Evolutionary conservation across 1,140 invertebrate genomes (phyloP).

Genomic region (Cylas formicarius): DNA sequence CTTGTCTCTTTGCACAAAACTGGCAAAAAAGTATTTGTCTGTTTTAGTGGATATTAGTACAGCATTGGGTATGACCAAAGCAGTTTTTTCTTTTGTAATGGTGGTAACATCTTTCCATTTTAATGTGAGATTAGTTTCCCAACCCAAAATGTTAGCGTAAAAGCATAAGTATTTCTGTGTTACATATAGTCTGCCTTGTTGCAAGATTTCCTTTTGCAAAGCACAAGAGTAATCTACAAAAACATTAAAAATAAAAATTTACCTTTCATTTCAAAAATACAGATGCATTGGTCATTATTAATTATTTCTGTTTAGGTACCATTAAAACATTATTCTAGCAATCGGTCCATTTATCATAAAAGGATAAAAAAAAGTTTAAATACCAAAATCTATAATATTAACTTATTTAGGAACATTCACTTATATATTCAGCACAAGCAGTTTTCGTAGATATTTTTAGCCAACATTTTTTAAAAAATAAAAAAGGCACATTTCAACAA

Average conservation of each 20-base stretch:
- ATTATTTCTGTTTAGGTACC: not conserved
- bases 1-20: constrained; percentile 86
- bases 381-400: too few species aligned
- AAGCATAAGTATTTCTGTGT: constrained; percentile 92
- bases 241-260: constrained; percentile 6
- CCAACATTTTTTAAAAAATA: not conserved
- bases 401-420: too few species aligned
- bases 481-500: not conserved
- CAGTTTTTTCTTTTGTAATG: constrained; percentile 89
- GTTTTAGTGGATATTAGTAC: constrained; percentile 75
- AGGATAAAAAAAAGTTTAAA: too few species aligned
- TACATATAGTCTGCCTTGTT: constrained; percentile 86
- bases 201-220: constrained; percentile 87
- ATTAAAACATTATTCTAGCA: not conserved
- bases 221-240: constrained; percentile 89
- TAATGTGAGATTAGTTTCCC: constrained; percentile 78
- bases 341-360: too few species aligned
- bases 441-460: too few species aligned
- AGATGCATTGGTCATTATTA: not conserved
- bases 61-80: constrained; percentile 91
- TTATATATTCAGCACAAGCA: too few species aligned
- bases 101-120: constrained; percentile 84
- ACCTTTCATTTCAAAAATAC: not conserved
- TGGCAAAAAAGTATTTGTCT: constrained; percentile 90
- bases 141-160: constrained; percentile 91